Evolutionary conservation across 2,797 vertebrate genomes (phyloP), one percentile per base, ranked within the genome.

Genomic region (Alectoris magna): DNA sequence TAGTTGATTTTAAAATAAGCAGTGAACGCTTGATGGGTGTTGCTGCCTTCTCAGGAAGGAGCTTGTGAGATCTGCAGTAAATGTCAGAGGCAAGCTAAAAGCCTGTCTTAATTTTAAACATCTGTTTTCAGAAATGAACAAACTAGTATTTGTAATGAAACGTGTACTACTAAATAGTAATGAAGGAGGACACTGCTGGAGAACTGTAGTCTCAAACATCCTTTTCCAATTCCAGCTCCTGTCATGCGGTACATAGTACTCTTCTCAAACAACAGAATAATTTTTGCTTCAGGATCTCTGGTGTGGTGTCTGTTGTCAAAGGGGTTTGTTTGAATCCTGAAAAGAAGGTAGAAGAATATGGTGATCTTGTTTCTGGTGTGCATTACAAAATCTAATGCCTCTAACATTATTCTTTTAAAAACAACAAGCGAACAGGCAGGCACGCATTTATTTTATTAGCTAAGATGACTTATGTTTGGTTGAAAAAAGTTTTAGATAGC

Each of bases 41-140:
- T 90, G n/a, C 66, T 73, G 64, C 85, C 67, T 92, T 91, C 63
- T 76, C 44, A 56, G 63, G 36, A 78, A 88, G 66, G 22, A 83
- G 69, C 55, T 24, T 23, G 22, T 68, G 59, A 80, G 74, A 93
- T 34, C 75, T 60, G 38, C 3, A 41, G 92, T 74, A 96, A 79
- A 68, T 84, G 77, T 27, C 90, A 92, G 69, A 84, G 64, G 53
- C 49, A 90, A 92, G 60, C 69, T 79, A 43, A 88, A 96, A 93
- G 70, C 26, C 5, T 4, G 9, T 83, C 95, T 87, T 96, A 91
- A 94, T 97, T 97, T 95, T 95, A 95, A 97, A 95, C 82, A 77
- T 94, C 68, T 92, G 70, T 83, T 96, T 95, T 92, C 66, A 82
- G 87, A 96, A 95, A 76, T 91, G 88, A 81, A 23, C 29, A 93